Conservation (phyloP, 1,140 invertebrate species). For the Chymomyza costata region DNA sequence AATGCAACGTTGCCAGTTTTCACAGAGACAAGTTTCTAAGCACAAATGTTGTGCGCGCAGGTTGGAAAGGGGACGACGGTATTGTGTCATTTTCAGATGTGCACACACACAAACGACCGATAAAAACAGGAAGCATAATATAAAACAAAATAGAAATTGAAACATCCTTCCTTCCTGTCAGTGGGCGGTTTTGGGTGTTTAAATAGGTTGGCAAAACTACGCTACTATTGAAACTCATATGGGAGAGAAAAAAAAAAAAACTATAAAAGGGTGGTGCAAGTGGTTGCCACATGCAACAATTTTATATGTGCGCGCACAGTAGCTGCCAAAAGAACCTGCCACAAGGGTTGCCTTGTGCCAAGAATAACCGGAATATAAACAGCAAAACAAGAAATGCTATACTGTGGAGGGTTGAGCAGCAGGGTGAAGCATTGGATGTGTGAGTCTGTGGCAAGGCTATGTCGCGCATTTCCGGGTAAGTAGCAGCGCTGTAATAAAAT, state of each 20-base stretch:
- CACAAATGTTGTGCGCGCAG: background rate
- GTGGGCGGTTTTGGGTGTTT: conserved; percentile 19
- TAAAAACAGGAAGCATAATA: conserved; percentile 55
- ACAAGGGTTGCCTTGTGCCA: conserved; percentile 54
- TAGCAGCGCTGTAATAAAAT: conserved; percentile 58
- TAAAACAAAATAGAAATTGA: conserved; percentile 72
- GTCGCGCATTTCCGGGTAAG: conserved; percentile 57
- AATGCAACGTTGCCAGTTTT: conserved; percentile 57
- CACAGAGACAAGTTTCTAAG: conserved; percentile 37
- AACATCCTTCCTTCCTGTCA: conserved; percentile 67
- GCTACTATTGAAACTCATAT: conserved; percentile 53
- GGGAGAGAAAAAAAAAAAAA: conserved; percentile 27
- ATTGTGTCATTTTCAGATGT: conserved; percentile 43
- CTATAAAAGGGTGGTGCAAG: conserved; percentile 6
- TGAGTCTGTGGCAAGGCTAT: conserved; percentile 37
- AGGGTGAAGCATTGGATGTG: conserved; percentile 5
- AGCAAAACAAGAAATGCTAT: conserved; percentile 7
- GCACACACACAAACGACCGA: conserved; percentile 44
- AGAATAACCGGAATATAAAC: conserved; percentile 22
- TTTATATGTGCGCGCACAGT: conserved; percentile 19
- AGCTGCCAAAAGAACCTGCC: conserved; percentile 39
- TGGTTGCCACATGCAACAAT: conserved; percentile 54
- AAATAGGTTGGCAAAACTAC: conserved; percentile 24
- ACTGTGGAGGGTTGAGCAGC: conserved; percentile 5
- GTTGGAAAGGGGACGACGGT: background rate